Evolutionary conservation across 2,113 vertebrate genomes (phyloP).

Genomic region (Varanus salvator): DNA sequence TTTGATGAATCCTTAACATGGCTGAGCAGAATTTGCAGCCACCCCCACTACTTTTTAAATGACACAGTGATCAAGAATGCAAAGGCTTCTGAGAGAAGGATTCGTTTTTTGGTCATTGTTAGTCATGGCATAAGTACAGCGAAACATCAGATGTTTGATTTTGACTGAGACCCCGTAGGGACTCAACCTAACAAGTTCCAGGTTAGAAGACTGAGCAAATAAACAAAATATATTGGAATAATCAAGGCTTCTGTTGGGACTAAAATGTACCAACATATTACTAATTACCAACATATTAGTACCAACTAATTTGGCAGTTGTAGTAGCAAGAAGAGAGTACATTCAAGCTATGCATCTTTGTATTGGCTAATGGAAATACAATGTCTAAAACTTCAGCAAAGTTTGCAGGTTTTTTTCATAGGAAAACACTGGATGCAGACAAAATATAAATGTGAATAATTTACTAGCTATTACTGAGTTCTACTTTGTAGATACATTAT

Average conservation of each 20-base stretch:
- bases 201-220: background rate
- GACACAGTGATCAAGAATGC: too few relatives aligned
- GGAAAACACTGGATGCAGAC: background rate
- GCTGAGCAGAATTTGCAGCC: too few relatives aligned
- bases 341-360: background rate
- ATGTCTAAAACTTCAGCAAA: slow-evolving; percentile 19
- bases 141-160: background rate
- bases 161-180: background rate
- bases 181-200: background rate
- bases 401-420: slow-evolving; percentile 31
- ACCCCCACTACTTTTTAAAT: too few relatives aligned
- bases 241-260: background rate
- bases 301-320: background rate
- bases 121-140: too few relatives aligned
- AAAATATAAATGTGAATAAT: slow-evolving; percentile 59
- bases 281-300: background rate
- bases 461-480: slow-evolving; percentile 63
- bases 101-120: too few relatives aligned
- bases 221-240: background rate
- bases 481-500: slow-evolving; percentile 64
- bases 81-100: too few relatives aligned
- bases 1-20: too few relatives aligned
- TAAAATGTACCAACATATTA: background rate
- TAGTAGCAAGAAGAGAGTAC: too few relatives aligned
- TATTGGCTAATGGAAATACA: slow-evolving; percentile 18